Evolutionary conservation across 2,888 invertebrate species (phyloP), one percentile per base, ranked within the genome.

Genomic region (Hemaris fuciformis): DNA sequence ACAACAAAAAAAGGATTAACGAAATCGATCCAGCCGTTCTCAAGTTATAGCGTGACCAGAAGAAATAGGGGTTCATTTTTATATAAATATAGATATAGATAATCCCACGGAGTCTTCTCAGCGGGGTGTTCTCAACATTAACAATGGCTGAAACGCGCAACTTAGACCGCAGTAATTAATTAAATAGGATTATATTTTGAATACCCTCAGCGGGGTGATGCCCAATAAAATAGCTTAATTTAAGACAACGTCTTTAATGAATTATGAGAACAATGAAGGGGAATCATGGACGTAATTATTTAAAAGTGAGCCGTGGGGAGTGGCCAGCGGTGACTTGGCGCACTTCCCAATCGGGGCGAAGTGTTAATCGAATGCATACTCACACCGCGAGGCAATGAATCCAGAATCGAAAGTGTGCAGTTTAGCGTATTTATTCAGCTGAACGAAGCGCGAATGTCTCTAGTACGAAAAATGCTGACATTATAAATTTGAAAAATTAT

Each of bases 111-210:
- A 22, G 2, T 8, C 53, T 53, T 53, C 53, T 20, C 53, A 25
- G 31, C 13, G 27, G 31, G 27, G 53, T 66, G 62, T 66, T 64
- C 65, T 64, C 27, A 27, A 45, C 38, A 64, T 23, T 62, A 63
- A 62, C 65, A 71, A 66, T 66, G 66, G 64, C 59, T 34, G 48
- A 34, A 63, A 38, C 61, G 60, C 67, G 64, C 62, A 63, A 63
- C 59, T 66, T 65, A 71, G 70, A 69, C 66, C 64, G 57, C 58
- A 59, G 63, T 68, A 74, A 77, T 79, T 74, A 72, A 77, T 79
- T 74, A 77, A 66, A 66, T 59, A 62, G 69, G 74, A 77, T 77
- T 67, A 76, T 72, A 66, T 59, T 59, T 38, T 67, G 61, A 76
- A 75, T 65, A 66, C 72, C 66, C 64, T 68, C 48, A 67, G 58